phyloP scores from a whole-genome alignment of 2,113 vertebrate genomes.

The Scomber japonicus region DNA sequence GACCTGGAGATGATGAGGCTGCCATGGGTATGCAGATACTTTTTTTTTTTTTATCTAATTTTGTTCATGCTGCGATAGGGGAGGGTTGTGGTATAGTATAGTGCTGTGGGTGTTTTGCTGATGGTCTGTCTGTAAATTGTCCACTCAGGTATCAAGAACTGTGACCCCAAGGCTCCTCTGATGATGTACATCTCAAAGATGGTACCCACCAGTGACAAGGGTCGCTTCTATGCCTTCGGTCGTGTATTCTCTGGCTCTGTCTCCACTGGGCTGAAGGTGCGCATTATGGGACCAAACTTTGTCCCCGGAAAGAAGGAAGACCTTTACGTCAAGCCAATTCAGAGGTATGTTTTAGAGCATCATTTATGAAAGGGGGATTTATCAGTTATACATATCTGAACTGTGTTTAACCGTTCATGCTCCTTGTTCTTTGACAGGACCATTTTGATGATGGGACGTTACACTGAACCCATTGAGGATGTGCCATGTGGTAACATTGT shows the following conservation, averaged over 20 bases:
- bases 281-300: constrained; percentile 98
- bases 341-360: constrained; percentile 86
- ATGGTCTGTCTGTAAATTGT: neutral
- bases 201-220: constrained; percentile 96
- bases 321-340: constrained; percentile 95
- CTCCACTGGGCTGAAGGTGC: constrained; percentile 93
- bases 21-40: constrained; percentile 89
- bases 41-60: neutral
- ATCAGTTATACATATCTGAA: neutral
- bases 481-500: constrained; percentile 98
- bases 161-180: constrained; percentile 93
- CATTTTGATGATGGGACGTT: constrained; percentile 98
- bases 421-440: constrained; percentile 82
- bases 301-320: constrained; percentile 97
- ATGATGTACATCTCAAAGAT: constrained; percentile 99
- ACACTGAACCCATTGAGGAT: constrained; percentile 94
- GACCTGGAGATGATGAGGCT: constrained; percentile 93
- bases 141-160: constrained; percentile 93
- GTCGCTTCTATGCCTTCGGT: constrained; percentile 96
- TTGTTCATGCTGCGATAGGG: neutral
- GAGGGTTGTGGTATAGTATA: accelerated
- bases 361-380: neutral
- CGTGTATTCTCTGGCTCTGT: constrained; percentile 95
- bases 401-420: neutral
- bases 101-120: neutral